A percentile compares a stretch with the other conserved stretches of the same genome.
Evolutionary conservation across 2,888 invertebrate species (phyloP).

Genomic region (Parapristionchus giblindavisi): DNA sequence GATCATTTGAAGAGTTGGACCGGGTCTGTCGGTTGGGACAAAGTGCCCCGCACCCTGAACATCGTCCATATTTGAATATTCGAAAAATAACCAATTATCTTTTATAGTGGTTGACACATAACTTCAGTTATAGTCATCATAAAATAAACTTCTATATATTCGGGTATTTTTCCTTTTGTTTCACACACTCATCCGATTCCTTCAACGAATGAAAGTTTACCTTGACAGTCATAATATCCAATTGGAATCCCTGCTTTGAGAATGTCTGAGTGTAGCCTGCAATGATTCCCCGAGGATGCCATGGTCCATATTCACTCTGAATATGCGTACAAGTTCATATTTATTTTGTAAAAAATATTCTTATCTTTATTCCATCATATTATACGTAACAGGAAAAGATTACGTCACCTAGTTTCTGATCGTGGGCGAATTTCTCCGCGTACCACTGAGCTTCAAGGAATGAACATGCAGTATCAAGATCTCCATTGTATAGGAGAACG

Average conservation of each 20-base stretch:
- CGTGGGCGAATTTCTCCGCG: constrained; percentile 32
- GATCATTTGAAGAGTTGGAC: constrained; percentile 81
- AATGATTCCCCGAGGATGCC: constrained; percentile 16
- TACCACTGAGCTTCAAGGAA: constrained; percentile 42
- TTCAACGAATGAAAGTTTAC: no score
- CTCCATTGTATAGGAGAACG: constrained; percentile 71
- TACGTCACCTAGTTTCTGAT: constrained; percentile 12
- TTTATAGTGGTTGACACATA: no score
- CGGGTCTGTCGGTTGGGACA: constrained; percentile 83
- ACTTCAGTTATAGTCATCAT: no score
- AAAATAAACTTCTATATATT: no score
- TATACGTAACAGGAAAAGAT: background rate
- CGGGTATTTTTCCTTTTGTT: no score
- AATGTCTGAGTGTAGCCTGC: constrained; percentile 40
- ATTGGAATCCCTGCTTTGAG: constrained; percentile 40
- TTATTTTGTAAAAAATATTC: no score
- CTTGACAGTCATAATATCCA: constrained; percentile 58
- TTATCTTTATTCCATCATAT: no score
- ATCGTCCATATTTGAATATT: background rate
- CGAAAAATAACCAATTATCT: background rate
- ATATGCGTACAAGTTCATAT: background rate
- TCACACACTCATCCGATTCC: no score
- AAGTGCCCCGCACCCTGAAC: constrained; percentile 79
- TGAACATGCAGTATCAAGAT: constrained; percentile 71
- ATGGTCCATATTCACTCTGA: constrained; percentile 10